A percentile compares a stretch with the other conserved stretches of the same genome.
Evolutionary conservation across 2,888 invertebrate species (phyloP).

Genomic region (Unio pictorum): DNA sequence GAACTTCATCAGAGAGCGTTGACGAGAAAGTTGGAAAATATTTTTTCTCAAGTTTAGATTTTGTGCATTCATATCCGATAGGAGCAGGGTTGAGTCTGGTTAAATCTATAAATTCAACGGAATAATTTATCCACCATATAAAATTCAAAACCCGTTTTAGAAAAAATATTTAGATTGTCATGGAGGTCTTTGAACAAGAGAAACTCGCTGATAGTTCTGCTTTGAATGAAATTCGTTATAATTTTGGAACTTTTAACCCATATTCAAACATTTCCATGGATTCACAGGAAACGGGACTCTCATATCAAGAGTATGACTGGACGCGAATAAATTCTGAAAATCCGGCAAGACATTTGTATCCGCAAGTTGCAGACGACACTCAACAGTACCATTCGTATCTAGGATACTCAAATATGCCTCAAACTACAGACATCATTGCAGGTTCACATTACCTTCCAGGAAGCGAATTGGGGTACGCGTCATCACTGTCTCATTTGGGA

Average conservation of each 20-base stretch:
- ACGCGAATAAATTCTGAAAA: conserved; percentile 10
- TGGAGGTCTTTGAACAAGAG: no score
- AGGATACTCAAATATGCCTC: conserved; percentile 28
- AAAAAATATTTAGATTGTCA: no score
- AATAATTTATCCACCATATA: no score
- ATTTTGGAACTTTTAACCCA: conserved; percentile 6
- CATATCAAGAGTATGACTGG: conserved; percentile 28
- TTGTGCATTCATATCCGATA: no score
- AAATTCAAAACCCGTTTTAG: no score
- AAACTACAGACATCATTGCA: conserved; percentile 13
- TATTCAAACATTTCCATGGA: conserved; percentile 14
- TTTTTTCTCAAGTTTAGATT: no score
- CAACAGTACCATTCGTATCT: conserved; percentile 34
- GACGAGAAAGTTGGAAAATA: no score
- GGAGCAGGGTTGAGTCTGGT: no score
- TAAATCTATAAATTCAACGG: no score
- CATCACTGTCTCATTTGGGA: conserved; percentile 22
- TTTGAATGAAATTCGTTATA: no score
- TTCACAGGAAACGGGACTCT: conserved; percentile 8
- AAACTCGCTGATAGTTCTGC: no score
- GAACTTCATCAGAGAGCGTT: no score
- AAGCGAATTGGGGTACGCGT: conserved; percentile 24
- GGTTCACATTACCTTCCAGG: conserved; percentile 24
- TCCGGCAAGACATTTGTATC: conserved; percentile 13
- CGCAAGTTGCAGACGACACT: conserved; percentile 17